These are phyloP conservation scores for Sorex fumeus DNA, from an alignment of 2,113 vertebrate species.

Conservation along the genomic window DNA sequence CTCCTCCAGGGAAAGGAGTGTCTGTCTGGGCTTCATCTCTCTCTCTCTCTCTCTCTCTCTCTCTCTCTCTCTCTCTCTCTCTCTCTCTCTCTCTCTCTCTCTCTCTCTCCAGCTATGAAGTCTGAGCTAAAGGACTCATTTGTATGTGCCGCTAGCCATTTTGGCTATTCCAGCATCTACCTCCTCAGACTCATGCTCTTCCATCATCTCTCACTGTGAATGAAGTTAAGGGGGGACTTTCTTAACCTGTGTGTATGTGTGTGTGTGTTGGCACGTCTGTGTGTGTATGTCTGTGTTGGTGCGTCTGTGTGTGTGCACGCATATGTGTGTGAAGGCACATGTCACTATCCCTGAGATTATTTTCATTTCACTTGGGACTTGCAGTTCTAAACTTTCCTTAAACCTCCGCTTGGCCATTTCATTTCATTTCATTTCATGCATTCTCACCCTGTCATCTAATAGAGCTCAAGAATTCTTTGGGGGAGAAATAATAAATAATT, in stretches of 20 bases:
- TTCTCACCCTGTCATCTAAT: constrained; percentile 67
- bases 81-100: too few relatives aligned
- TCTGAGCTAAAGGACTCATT: constrained; percentile 80
- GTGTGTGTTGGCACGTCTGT: background rate
- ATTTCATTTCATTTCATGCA: constrained; percentile 28
- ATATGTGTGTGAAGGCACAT: too few relatives aligned
- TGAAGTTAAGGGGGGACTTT: constrained; percentile 47
- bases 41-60: background rate
- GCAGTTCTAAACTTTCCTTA: constrained; percentile 27
- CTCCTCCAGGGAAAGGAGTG: constrained; percentile 88
- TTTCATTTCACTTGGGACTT: background rate
- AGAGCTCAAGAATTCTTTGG: constrained; percentile 71
- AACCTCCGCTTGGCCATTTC: constrained; percentile 10
- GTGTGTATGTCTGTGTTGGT: background rate
- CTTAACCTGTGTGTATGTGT: background rate
- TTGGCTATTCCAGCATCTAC: constrained; percentile 60
- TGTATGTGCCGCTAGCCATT: constrained; percentile 77
- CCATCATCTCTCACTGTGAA: constrained; percentile 49
- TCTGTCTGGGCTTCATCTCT: constrained; percentile 82
- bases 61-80: too few relatives aligned
- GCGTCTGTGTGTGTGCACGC: rapidly evolving
- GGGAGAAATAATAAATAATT: constrained; percentile 76
- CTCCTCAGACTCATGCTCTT: constrained; percentile 33
- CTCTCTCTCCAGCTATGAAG: constrained; percentile 75
- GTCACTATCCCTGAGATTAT: background rate